Evolutionary conservation across 1,140 invertebrate genomes (phyloP).

Genomic region (Drosophila setifemur): DNA sequence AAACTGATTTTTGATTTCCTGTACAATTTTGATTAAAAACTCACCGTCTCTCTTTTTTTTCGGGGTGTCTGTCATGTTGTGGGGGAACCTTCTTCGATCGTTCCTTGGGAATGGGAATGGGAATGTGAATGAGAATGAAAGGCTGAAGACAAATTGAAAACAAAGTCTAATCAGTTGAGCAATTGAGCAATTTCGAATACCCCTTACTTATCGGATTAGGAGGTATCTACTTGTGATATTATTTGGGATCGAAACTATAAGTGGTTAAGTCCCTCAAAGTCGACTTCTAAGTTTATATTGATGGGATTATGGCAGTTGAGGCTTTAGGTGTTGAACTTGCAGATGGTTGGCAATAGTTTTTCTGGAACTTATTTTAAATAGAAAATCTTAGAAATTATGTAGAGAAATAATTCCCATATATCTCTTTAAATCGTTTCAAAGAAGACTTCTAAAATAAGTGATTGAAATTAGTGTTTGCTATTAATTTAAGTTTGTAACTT

Average conservation of each 20-base stretch:
- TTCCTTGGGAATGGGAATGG: too few species aligned
- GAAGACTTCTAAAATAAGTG: too few species aligned
- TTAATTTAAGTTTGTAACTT: too few species aligned
- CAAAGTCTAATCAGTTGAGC: constrained; percentile 78
- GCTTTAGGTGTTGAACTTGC: too few species aligned
- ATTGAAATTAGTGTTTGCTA: too few species aligned
- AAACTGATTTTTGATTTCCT: constrained; percentile 80
- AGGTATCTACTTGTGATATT: background rate
- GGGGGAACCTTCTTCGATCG: constrained; percentile 35
- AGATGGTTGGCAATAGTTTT: too few species aligned
- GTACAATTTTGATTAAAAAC: constrained; percentile 81
- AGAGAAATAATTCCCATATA: too few species aligned
- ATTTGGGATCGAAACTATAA: background rate
- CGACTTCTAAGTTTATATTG: too few species aligned
- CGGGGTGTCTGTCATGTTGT: background rate
- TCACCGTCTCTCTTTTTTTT: constrained; percentile 24
- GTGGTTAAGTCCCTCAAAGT: background rate
- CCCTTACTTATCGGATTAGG: constrained; percentile 34
- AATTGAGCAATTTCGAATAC: constrained; percentile 74
- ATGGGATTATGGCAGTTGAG: too few species aligned
- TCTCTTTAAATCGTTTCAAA: too few species aligned
- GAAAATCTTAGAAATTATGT: too few species aligned
- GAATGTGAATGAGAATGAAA: constrained; percentile 35
- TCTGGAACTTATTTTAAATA: too few species aligned
- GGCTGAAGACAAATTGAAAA: constrained; percentile 73